A percentile compares a stretch with the other conserved stretches of the same genome.
Conservation (phyloP, 2,797 vertebrate genomes). For the Arnoldichthys spilopterus region DNA sequence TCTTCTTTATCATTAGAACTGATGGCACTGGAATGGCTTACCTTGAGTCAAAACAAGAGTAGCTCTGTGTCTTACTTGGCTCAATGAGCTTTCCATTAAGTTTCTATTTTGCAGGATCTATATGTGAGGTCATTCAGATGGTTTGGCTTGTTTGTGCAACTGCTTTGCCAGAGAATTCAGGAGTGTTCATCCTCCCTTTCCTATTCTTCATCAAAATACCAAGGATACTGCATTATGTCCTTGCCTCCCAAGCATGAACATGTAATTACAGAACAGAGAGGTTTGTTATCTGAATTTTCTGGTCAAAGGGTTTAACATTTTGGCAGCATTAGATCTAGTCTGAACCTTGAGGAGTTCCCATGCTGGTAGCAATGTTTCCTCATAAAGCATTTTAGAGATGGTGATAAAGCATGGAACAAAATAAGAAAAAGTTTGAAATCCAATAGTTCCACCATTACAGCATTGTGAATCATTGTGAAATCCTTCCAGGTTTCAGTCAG, state of each 20-base stretch:
- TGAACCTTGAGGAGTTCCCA: conserved; percentile 18
- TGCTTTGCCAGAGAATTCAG: conserved; percentile 38
- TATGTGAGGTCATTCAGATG: conserved; percentile 37
- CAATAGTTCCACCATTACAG: conserved; percentile 3
- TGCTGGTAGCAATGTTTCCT: neutral
- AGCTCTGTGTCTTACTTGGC: neutral
- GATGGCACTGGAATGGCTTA: neutral
- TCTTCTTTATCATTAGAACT: neutral
- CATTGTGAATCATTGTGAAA: neutral
- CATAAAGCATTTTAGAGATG: conserved; percentile 17
- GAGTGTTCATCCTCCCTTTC: conserved; percentile 32
- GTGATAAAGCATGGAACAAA: neutral
- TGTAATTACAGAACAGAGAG: conserved; percentile 10
- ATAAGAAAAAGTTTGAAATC: neutral
- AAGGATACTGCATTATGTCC: conserved; percentile 26
- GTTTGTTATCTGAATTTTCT: conserved; percentile 23
- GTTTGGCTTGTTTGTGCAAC: conserved; percentile 14
- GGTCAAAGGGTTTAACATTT: conserved; percentile 23
- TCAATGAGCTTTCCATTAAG: conserved; percentile 12
- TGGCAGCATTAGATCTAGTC: conserved; percentile 22
- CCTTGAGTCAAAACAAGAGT: neutral
- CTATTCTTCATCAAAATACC: conserved; percentile 26
- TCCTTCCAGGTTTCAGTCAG: conserved; percentile 33
- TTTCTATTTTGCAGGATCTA: conserved; percentile 21
- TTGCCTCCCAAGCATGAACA: conserved; percentile 23